These are phyloP conservation scores for Pipistrellus nathusii DNA, from an alignment of 2,797 vertebrate genomes.

Conservation along the genomic window DNA sequence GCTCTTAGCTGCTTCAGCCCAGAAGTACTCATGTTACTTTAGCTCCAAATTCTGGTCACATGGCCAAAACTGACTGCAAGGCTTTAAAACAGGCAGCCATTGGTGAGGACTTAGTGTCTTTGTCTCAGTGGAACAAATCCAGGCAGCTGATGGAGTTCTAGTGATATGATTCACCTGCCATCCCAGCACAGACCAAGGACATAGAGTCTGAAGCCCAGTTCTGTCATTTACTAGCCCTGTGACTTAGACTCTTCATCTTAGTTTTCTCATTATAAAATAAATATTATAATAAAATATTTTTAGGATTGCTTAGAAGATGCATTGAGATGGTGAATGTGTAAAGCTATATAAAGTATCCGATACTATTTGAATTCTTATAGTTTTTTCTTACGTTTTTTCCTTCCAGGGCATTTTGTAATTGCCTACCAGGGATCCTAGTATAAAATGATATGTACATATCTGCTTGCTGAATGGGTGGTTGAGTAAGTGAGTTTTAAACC, in stretches of 20 bases:
- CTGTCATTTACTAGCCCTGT: not conserved
- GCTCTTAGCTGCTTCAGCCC: not conserved
- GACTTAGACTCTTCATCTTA: not conserved
- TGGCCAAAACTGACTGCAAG: not conserved
- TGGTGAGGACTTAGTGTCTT: not conserved
- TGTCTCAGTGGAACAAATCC: not conserved
- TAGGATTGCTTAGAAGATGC: not conserved
- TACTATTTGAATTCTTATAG: not conserved
- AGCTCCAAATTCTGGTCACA: not conserved
- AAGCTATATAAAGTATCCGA: not conserved
- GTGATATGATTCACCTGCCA: rapidly evolving
- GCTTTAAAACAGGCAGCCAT: not conserved
- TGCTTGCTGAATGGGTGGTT: not conserved
- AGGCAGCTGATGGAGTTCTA: not conserved
- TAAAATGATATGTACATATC: not conserved
- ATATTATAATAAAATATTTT: not conserved
- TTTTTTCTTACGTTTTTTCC: not conserved
- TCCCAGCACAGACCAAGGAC: not conserved
- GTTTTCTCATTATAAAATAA: not conserved
- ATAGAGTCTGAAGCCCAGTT: not conserved
- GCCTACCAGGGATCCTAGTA: not conserved
- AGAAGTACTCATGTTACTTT: not conserved
- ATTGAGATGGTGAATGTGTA: not conserved
- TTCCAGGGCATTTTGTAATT: not conserved
- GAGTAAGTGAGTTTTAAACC: not conserved